Base-by-base conservation (phyloP, 2,113 vertebrate species). In the Cyprinodon tularosa region DNA sequence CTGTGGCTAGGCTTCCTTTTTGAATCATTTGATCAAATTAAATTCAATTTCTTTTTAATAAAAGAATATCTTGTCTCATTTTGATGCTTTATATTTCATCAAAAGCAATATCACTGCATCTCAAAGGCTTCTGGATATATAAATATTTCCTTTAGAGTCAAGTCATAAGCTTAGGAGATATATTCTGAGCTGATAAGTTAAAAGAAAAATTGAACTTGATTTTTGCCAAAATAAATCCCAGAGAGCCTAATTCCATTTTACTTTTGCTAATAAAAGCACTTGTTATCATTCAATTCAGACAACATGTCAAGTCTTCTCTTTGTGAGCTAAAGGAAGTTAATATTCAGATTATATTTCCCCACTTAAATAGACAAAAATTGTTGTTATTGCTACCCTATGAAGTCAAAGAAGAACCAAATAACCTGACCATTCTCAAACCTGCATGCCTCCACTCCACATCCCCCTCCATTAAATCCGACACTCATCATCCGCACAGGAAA, bases 391-490 rank as follows among this genome's bases (percentile, higher is more conserved):
- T n/a, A 42, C 39, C 50, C 1, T 9, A n/a, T 9, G 2, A 57
- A n/a, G 17, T 42, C 40, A 71, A 53, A 40, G 38, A 65, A 74
- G 48, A 62, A 42, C 66, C 44, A 60, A 70, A 66, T 48, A 66
- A 81, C 39, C 38, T 65, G 63, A 42, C 80, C 81, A 70, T 77
- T 79, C 79, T 87, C 76, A 59, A 74, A 74, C 61, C 78, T 61
- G 22, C 72, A 75, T 48, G 66, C 84, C 59, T 83, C 63, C 66
- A 57, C 74, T 62, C 72, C 70, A 77, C 76, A 81, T 57, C 60
- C 80, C 22, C 78, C 71, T 63, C 82, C 87, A 87, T 86, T 82
- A 84, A 89, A 88, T 86, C 85, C 88, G 83, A 89, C 87, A 83
- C 80, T 86, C 86, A 88, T 77, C 73, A 88, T 83, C 77, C 72